phyloP scores from a whole-genome alignment of 2,888 invertebrate species.

The Leucophenga maculata region DNA sequence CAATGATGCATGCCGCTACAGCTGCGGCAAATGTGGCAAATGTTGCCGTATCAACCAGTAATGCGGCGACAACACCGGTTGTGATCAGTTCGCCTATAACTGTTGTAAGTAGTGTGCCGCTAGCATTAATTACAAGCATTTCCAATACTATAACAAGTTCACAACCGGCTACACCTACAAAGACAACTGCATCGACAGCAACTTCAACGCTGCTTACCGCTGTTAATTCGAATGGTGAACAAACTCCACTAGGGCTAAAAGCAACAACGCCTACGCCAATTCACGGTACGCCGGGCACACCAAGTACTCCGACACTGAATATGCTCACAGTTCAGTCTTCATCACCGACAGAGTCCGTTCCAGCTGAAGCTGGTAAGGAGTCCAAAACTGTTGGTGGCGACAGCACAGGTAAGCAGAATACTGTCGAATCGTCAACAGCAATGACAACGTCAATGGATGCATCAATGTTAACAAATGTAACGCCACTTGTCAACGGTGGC shows the following conservation, averaged over 20 bases:
- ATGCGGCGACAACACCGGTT: constrained; percentile 43
- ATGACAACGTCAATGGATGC: constrained; percentile 23
- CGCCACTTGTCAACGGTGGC: constrained; percentile 8
- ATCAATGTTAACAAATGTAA: constrained; percentile 8
- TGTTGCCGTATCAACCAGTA: constrained; percentile 30
- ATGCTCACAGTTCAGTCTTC: constrained; percentile 31
- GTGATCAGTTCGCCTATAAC: constrained; percentile 36
- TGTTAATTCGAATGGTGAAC: constrained; percentile 7
- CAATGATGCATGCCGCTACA: constrained; percentile 64
- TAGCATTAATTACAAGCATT: constrained; percentile 30
- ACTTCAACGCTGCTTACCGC: neutral
- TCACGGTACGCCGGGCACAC: constrained; percentile 4
- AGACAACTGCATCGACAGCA: constrained; percentile 32
- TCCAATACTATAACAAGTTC: constrained; percentile 39
- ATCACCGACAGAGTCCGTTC: constrained; percentile 23
- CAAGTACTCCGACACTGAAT: constrained; percentile 32
- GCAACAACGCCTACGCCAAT: constrained; percentile 30
- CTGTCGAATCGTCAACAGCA: constrained; percentile 33
- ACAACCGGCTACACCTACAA: constrained; percentile 59
- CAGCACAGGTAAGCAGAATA: constrained; percentile 46
- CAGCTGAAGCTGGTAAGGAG: constrained; percentile 39
- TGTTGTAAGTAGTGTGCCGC: constrained; percentile 24
- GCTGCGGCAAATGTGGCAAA: constrained; percentile 35
- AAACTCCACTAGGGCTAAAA: constrained; percentile 27
- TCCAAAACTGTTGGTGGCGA: constrained; percentile 46